Conservation (phyloP, 2,888 invertebrate species). For the Ethmia dodecea region DNA sequence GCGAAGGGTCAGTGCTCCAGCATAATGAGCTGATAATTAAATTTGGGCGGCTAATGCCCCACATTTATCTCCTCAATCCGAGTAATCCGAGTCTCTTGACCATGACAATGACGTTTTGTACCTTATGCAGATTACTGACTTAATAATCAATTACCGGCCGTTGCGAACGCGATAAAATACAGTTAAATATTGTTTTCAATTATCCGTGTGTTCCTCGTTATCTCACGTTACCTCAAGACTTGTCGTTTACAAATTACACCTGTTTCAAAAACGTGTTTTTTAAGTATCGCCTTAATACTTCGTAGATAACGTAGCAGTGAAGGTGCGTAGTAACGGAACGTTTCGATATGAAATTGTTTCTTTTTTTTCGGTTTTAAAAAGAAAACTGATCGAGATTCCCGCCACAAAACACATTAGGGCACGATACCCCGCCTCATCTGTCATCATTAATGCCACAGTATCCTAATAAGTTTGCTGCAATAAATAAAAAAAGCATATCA, state of each 20-base stretch:
- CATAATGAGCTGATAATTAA: slow-evolving; percentile 50
- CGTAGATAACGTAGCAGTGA: slow-evolving; percentile 20
- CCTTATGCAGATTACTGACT: slow-evolving; percentile 19
- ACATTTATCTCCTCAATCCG: slow-evolving; percentile 39
- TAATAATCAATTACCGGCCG: slow-evolving; percentile 26
- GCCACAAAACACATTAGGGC: slow-evolving; percentile 56
- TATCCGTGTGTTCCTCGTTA: slow-evolving; percentile 25
- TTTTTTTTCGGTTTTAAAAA: slow-evolving; percentile 42
- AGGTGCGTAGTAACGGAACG: background rate
- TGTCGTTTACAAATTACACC: slow-evolving; percentile 23
- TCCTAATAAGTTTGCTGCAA: slow-evolving; percentile 74
- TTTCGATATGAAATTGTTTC: slow-evolving; percentile 33
- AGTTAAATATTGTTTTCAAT: slow-evolving; percentile 31
- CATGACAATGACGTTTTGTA: slow-evolving; percentile 9
- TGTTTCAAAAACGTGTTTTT: slow-evolving; percentile 3
- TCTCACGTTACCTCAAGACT: slow-evolving; percentile 22
- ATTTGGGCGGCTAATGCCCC: slow-evolving; percentile 42
- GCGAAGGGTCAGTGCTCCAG: slow-evolving; percentile 30
- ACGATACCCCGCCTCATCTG: slow-evolving; percentile 63
- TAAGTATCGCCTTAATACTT: background rate
- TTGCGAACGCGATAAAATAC: slow-evolving; percentile 23
- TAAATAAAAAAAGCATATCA: slow-evolving; percentile 66
- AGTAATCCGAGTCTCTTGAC: too few relatives aligned
- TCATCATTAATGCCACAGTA: slow-evolving; percentile 74
- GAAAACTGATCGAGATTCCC: slow-evolving; percentile 39